Percentiles rank a stretch among this genome's conserved stretches.
Conservation (phyloP, 2,888 invertebrate species). For the Tiliacea citrago region DNA sequence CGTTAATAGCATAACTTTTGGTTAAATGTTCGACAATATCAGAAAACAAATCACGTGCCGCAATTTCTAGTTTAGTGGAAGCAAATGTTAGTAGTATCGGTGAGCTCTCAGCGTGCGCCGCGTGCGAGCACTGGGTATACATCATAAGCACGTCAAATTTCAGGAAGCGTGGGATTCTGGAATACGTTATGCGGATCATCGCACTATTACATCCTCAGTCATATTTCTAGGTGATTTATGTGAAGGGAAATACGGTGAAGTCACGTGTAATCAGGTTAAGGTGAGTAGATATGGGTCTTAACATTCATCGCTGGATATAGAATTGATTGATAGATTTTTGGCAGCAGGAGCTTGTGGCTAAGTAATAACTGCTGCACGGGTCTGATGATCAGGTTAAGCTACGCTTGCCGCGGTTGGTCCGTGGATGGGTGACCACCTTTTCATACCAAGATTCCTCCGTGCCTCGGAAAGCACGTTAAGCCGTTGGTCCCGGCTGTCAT, state of each 20-base stretch:
- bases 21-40: not conserved
- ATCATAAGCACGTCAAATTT: constrained; percentile 20
- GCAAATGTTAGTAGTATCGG: too few species aligned
- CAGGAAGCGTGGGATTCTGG: not conserved
- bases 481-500: too few species aligned
- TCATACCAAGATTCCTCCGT: too few species aligned
- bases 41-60: not conserved
- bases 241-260: not conserved
- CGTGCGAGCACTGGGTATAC: not conserved
- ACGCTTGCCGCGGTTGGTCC: too few species aligned
- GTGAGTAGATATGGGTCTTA: not conserved
- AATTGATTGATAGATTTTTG: too few species aligned
- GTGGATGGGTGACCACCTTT: too few species aligned
- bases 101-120: not conserved
- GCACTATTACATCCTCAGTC: not conserved
- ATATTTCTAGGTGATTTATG: constrained; percentile 2
- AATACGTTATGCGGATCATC: constrained; percentile 23
- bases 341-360: too few species aligned
- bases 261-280: not conserved
- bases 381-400: too few species aligned
- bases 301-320: too few species aligned
- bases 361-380: too few species aligned
- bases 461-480: too few species aligned
- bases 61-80: not conserved
- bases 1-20: too few species aligned